Conservation (phyloP, 2,797 vertebrate species). For the Bryconaethiops microstoma region DNA sequence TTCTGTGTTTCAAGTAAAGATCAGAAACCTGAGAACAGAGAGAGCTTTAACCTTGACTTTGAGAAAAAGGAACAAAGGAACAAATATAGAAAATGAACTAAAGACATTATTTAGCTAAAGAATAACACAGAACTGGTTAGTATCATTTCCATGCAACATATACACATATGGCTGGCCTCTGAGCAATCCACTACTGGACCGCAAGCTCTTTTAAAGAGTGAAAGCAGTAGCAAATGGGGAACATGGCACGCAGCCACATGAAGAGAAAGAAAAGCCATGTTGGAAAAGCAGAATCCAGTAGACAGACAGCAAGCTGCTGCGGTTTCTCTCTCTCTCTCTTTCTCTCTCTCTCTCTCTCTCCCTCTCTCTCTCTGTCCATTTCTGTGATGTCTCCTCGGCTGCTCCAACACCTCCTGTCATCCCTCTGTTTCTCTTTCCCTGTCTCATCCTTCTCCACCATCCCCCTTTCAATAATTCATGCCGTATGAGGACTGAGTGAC, state of each 20-base stretch:
- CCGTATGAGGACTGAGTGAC: slow-evolving; percentile 55
- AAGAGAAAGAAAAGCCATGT: slow-evolving; percentile 41
- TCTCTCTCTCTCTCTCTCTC: slow-evolving; percentile 36
- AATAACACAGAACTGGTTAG: background rate
- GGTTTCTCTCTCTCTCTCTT: slow-evolving; percentile 46
- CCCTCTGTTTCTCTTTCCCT: slow-evolving; percentile 47
- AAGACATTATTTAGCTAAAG: slow-evolving; percentile 6
- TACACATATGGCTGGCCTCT: slow-evolving; percentile 13
- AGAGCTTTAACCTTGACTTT: slow-evolving; percentile 25
- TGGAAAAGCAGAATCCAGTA: slow-evolving; percentile 42
- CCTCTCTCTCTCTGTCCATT: slow-evolving; percentile 46
- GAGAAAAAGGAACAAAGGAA: background rate
- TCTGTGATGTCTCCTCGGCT: slow-evolving; percentile 51
- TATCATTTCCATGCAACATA: background rate
- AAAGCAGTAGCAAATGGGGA: slow-evolving; percentile 46
- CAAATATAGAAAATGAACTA: background rate
- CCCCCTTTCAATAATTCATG: slow-evolving; percentile 62
- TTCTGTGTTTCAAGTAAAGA: background rate
- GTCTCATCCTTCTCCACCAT: slow-evolving; percentile 57
- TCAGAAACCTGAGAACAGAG: background rate
- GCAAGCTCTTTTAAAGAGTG: slow-evolving; percentile 38
- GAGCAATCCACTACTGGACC: slow-evolving; percentile 12
- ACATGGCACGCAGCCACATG: slow-evolving; percentile 44
- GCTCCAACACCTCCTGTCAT: slow-evolving; percentile 55
- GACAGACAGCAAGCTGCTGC: slow-evolving; percentile 39